Evolutionary conservation across 2,888 invertebrate genomes (phyloP), one percentile per base, ranked within the genome.

Genomic region (Gibbula magus): DNA sequence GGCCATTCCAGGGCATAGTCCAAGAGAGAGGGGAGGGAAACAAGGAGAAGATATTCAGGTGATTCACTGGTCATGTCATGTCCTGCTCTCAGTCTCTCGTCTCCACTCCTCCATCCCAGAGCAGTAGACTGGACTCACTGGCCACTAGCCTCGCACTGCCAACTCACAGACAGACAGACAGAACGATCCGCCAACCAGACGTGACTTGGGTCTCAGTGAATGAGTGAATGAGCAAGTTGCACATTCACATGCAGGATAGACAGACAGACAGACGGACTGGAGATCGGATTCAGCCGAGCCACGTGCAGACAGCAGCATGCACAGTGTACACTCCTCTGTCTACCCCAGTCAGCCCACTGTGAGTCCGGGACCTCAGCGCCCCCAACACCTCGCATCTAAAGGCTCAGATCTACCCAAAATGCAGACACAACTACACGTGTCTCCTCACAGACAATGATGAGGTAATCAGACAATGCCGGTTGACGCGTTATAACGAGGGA

Each of bases 1-100:
- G 51, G 78, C 78, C 78, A 78, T 78, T 53, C 78, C 78, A 61
- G 25, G 29, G 16, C 61, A 29, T 61, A 61, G 61, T 61, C 22
- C 61, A 20, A 3, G 22, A 29, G 29, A 29, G 25, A 29, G 25
- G 20, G 29, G 61, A 61, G 25, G 61, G 29, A 7, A 20, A 61
- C 61, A 25, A 29, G 8, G 29, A 29, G 61, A 25, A 45, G 5
- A 45, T 45, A 45, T 45, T 45, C 45, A 45, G 61, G 18, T 13
- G 61, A 25, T 61, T 29, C 61, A 61, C 25, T 61, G 61, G 29
- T 29, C 61, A 61, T 61, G n/a, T 61, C 61, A 61, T 29, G 29
- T 25, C 20, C 61, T 22, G 25, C 61, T 61, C 61, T 45, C 45
- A 35, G 4, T 45, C 45, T 45, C 45, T 13, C 13, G 45, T 45